Evolutionary conservation across 2,888 invertebrate species (phyloP).

Genomic region (Kuschelorhynchus macadamiae): DNA sequence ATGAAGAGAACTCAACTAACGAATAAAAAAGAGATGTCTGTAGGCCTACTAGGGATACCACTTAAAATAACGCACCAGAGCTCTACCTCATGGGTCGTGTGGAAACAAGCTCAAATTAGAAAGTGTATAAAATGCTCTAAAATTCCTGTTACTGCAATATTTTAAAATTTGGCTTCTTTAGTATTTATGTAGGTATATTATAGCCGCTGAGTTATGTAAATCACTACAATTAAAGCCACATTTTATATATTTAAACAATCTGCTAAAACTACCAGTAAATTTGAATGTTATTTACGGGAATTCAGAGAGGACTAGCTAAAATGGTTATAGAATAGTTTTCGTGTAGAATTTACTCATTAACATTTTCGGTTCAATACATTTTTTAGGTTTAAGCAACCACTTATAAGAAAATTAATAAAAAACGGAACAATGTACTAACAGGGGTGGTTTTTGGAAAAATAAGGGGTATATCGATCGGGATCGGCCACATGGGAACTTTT

Average conservation of each 20-base stretch:
- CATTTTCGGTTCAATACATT: not conserved
- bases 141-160: no score
- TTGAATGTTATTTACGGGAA: slow-evolving; percentile 1
- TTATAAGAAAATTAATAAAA: slow-evolving; percentile 2
- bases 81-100: not conserved
- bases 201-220: not conserved
- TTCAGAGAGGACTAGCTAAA: not conserved
- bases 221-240: slow-evolving; percentile 6
- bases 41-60: not conserved
- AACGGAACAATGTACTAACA: not conserved
- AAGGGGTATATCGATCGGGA: not conserved
- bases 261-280: not conserved
- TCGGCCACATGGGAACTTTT: no score
- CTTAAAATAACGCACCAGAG: not conserved
- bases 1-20: slow-evolving; percentile 5
- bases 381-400: not conserved
- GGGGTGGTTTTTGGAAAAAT: not conserved
- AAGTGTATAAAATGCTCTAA: no score
- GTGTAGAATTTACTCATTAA: not conserved
- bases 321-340: not conserved
- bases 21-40: not conserved
- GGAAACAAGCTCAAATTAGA: no score
- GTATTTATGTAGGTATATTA: not conserved
- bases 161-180: not conserved
- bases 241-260: not conserved